These are phyloP conservation scores for Drosophila siamana DNA, from an alignment of 2,888 invertebrate genomes.

Conservation along the genomic window DNA sequence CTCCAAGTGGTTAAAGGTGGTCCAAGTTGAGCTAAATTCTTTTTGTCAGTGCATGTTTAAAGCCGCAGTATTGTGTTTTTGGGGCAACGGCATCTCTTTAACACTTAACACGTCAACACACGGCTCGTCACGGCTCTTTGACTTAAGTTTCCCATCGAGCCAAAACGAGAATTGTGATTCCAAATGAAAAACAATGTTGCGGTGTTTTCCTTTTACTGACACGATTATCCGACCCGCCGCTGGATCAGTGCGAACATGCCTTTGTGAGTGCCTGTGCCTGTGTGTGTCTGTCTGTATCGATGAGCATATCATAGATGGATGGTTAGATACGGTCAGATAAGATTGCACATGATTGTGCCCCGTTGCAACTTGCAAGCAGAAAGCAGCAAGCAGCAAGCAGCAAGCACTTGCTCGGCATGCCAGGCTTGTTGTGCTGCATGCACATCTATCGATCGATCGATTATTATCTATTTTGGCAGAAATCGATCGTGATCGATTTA, in stretches of 20 bases:
- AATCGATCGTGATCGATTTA: constrained; percentile 82
- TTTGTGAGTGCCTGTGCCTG: constrained; percentile 2
- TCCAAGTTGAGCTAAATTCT: background rate
- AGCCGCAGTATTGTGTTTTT: constrained; percentile 14
- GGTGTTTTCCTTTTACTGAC: constrained; percentile 66
- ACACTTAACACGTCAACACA: constrained; percentile 80
- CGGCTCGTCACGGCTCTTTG: constrained; percentile 37
- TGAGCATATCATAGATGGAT: constrained; percentile 15
- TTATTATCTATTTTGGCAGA: constrained; percentile 75
- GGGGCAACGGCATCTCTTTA: constrained; percentile 51
- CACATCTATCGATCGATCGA: constrained; percentile 47
- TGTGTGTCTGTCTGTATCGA: constrained; percentile 25
- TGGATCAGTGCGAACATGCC: constrained; percentile 11
- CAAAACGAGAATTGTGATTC: constrained; percentile 37
- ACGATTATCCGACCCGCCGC: constrained; percentile 64
- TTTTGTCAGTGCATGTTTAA: constrained; percentile 16
- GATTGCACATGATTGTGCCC: constrained; percentile 54
- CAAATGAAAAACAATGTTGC: constrained; percentile 46
- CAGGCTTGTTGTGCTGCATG: constrained; percentile 11
- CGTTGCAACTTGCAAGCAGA: constrained; percentile 2
- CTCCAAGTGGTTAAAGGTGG: no score
- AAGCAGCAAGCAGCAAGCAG: no score
- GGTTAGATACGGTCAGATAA: constrained; percentile 24
- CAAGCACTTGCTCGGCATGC: constrained; percentile 42
- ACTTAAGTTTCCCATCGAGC: constrained; percentile 48